Evolutionary conservation across 2,888 invertebrate species (phyloP).

Genomic region (Strigamia crassipes): DNA sequence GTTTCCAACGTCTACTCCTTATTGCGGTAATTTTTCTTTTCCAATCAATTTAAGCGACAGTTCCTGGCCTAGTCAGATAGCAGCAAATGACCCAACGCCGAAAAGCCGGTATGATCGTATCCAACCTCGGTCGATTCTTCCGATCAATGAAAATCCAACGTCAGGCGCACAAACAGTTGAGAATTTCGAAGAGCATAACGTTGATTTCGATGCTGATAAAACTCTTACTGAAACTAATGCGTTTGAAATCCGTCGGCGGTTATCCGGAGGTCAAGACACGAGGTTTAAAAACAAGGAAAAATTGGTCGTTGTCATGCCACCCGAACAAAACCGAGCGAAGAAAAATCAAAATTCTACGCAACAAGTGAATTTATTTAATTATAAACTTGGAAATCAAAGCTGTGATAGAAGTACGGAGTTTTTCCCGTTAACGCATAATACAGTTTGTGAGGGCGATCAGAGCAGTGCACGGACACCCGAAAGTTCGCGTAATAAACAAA

Average conservation of each 20-base stretch:
- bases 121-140: not conserved
- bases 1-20: not conserved
- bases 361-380: not conserved
- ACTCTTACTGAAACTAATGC: not conserved
- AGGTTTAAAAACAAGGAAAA: not conserved
- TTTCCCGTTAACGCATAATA: not conserved
- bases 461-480: not conserved
- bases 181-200: not conserved
- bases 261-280: not conserved
- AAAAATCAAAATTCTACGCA: not conserved
- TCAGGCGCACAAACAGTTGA: not conserved
- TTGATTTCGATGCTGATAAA: not conserved
- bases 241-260: not conserved
- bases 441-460: not conserved
- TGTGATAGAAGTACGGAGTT: not conserved
- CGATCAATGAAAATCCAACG: not conserved
- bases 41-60: not conserved
- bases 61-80: not conserved
- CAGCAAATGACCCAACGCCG: not conserved
- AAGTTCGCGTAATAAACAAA: not conserved
- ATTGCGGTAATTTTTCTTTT: not conserved
- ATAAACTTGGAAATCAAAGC: not conserved
- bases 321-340: not conserved
- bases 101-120: not conserved
- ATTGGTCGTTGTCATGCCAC: no score